These are phyloP conservation scores for Phaetusa simplex DNA, from an alignment of 2,113 vertebrate species.

Conservation along the genomic window DNA sequence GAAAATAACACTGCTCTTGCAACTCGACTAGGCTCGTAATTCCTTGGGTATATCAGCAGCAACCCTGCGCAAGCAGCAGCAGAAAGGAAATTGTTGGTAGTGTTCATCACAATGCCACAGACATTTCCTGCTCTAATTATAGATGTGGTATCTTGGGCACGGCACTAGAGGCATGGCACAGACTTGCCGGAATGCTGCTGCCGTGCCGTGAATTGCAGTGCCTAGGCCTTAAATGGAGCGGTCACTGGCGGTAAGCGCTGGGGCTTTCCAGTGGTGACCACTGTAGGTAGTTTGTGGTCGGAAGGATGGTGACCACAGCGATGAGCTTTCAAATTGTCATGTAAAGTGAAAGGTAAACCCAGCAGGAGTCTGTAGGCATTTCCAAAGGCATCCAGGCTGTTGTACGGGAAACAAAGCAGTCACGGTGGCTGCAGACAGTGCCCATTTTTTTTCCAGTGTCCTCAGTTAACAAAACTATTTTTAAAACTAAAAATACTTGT, in stretches of 20 bases:
- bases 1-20: neutral
- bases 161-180: neutral
- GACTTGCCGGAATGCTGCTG: neutral
- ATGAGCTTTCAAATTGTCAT: neutral
- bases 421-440: neutral
- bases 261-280: neutral
- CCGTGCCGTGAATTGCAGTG: neutral
- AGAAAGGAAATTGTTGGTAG: slow-evolving; percentile 9
- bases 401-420: neutral
- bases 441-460: neutral
- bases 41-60: neutral
- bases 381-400: neutral
- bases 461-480: neutral
- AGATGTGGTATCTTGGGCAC: slow-evolving; percentile 14
- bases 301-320: neutral
- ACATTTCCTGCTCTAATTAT: slow-evolving; percentile 42
- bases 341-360: neutral
- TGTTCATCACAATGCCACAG: slow-evolving; percentile 27
- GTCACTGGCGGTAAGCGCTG: neutral
- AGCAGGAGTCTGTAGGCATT: neutral
- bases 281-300: neutral
- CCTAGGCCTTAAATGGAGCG: neutral
- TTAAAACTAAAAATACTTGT: neutral
- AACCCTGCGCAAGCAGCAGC: neutral
- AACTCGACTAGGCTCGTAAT: neutral